These are phyloP conservation scores for Halocynthia aurantium DNA, from an alignment of 23 tunicate genomes.

Conservation along the genomic window DNA sequence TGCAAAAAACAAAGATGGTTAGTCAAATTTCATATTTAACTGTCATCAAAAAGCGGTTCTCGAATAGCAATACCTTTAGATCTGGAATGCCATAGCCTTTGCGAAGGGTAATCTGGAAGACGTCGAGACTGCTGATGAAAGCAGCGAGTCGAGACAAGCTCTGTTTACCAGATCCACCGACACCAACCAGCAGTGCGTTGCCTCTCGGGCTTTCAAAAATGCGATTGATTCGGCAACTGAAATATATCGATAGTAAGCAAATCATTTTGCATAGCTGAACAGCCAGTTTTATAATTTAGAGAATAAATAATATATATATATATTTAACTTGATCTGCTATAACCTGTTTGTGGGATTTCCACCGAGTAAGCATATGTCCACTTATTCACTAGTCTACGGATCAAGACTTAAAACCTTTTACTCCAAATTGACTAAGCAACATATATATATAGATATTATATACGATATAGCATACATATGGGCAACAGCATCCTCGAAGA, in stretches of 20 bases:
- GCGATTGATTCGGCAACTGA: slow-evolving; percentile 92
- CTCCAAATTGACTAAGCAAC: neutral
- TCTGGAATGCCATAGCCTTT: slow-evolving; percentile 96
- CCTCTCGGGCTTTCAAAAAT: slow-evolving; percentile 97
- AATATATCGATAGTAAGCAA: neutral
- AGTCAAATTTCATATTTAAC: neutral
- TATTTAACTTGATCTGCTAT: neutral
- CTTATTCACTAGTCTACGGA: too few species aligned
- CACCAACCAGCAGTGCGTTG: slow-evolving; percentile 90
- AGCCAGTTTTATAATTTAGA: neutral
- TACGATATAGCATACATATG: slow-evolving; percentile 60
- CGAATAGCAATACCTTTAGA: slow-evolving; percentile 34
- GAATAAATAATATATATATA: neutral
- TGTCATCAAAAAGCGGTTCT: neutral
- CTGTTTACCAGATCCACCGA: slow-evolving; percentile 97
- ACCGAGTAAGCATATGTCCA: too few species aligned
- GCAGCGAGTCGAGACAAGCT: slow-evolving; percentile 96
- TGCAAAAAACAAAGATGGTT: neutral
- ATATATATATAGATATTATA: neutral
- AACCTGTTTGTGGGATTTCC: neutral
- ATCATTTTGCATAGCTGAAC: neutral
- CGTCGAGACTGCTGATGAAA: slow-evolving; percentile 87
- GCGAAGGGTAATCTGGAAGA: slow-evolving; percentile 91
- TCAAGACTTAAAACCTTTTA: neutral
- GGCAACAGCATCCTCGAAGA: slow-evolving; percentile 95